Base-by-base conservation (phyloP, 2,113 vertebrate species). In the Sitta europaea region DNA sequence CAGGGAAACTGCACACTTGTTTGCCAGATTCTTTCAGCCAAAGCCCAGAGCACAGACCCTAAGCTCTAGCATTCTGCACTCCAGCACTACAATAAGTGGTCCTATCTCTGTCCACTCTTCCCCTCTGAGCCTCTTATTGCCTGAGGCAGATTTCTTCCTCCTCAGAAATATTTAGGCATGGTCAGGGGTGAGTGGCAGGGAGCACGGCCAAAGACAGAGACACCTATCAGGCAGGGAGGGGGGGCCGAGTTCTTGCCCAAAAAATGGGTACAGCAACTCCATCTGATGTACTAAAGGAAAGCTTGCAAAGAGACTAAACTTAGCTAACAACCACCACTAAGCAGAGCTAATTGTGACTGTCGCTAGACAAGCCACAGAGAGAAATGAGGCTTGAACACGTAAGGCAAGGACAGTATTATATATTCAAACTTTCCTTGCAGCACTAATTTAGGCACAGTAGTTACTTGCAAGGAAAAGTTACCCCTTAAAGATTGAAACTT, bases 11-110 rank as follows among this genome's bases (percentile, higher is more conserved):
- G 42, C 45, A 58, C 3, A 0, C 25, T 38, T 42, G 50, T 78
- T 57, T 65, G 73, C 23, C 50, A 59, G 35, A 43, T 35, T 55
- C 55, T 24, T 72, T 29, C 42, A 74, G 68, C n/a, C 68, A 65
- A 67, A 92, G 28, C 38, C 10, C 71, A 48, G 51, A 29, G 36
- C 55, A 68, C 15, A 75, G 61, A 53, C 20, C 48, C 50, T 24
- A 51, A 63, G 13, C 43, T 71, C 33, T 54, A 0, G 0, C 14
- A 58, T 14, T n/a, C 47, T 40, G 42, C 48, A 83, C 5, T 23
- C 31, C 65, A 66, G 51, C 25, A 66, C 47, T 11, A 40, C 51
- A 67, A 1, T 9, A 23, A 29, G 9, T 6, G 45, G 12, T n/a
- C 45, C 38, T 28, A 27, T 9, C 51, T 70, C 70, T 82, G 24